Percentiles rank a stretch among this genome's conserved stretches.
phyloP scores from a whole-genome alignment of 2,888 invertebrate species.

The Tillus elongatus region DNA sequence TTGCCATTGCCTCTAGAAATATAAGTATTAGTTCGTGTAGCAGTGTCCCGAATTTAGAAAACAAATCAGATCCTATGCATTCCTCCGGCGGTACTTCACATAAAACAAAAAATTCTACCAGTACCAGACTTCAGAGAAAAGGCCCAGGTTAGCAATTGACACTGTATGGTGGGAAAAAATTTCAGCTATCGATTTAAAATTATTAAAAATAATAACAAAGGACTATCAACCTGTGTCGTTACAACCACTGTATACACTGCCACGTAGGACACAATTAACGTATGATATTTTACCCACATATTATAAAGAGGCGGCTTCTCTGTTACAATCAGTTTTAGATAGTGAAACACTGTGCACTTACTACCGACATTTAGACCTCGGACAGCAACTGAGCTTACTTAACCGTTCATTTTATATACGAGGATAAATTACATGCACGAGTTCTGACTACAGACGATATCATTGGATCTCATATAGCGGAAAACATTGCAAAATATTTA shows the following conservation, averaged over 20 bases:
- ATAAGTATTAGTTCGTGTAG: too few relatives aligned
- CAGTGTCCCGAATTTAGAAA: background rate
- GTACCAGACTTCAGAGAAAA: background rate
- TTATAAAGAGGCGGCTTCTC: slow-evolving; percentile 14
- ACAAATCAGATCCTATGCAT: too few relatives aligned
- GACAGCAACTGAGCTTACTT: slow-evolving; percentile 22
- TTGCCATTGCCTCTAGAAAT: too few relatives aligned
- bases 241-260: slow-evolving; percentile 20
- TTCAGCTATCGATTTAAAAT: slow-evolving; percentile 12
- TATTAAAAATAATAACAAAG: slow-evolving; percentile 20
- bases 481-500: slow-evolving; percentile 18
- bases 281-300: slow-evolving; percentile 17
- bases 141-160: background rate
- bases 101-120: too few relatives aligned
- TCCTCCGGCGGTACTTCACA: background rate
- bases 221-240: slow-evolving; percentile 24
- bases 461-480: slow-evolving; percentile 15
- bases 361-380: slow-evolving; percentile 27
- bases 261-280: slow-evolving; percentile 15
- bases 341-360: slow-evolving; percentile 20
- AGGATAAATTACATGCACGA: slow-evolving; percentile 15
- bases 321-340: slow-evolving; percentile 18
- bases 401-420: slow-evolving; percentile 25
- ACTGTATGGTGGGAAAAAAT: background rate
- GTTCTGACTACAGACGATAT: slow-evolving; percentile 22